Conservation (phyloP, 2,888 invertebrate species). For the Pseudanteris insignis region DNA sequence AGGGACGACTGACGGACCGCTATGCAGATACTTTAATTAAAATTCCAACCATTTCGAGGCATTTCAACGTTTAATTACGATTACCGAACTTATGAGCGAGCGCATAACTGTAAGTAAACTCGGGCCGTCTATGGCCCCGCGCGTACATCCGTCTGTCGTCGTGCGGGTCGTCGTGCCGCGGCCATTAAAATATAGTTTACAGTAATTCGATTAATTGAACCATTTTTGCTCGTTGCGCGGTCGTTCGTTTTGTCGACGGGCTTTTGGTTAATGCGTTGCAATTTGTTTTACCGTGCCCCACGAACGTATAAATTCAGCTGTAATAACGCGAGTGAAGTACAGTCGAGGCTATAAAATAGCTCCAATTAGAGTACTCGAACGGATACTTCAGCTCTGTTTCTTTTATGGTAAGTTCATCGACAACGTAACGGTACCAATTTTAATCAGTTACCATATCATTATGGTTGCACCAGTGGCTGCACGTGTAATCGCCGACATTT, state of each 20-base stretch:
- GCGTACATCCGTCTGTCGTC: too few species aligned
- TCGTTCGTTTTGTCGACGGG: constrained; percentile 1
- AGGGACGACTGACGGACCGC: constrained; percentile 10
- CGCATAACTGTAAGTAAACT: constrained; percentile 2
- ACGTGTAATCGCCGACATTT: constrained; percentile 1
- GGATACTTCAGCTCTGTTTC: constrained; percentile 12
- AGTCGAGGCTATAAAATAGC: constrained; percentile 16
- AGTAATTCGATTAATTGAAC: too few species aligned
- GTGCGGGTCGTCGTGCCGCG: too few species aligned
- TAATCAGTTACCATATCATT: constrained; percentile 24
- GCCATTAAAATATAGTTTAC: too few species aligned
- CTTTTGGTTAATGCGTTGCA: constrained; percentile 12
- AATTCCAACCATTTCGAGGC: constrained; percentile 28
- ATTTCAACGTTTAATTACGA: constrained; percentile 33
- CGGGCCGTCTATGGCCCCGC: neutral
- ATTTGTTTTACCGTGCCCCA: constrained; percentile 5
- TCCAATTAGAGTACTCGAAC: constrained; percentile 23
- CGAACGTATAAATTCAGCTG: constrained; percentile 12
- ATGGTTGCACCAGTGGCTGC: neutral
- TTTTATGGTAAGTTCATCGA: constrained; percentile 4
- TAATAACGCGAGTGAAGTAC: constrained; percentile 4
- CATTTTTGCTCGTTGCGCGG: too few species aligned
- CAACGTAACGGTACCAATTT: constrained; percentile 21
- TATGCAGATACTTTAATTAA: constrained; percentile 34
- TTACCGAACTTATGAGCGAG: constrained; percentile 26